Evolutionary conservation across 1,140 invertebrate species (phyloP).

Genomic region (Portunus trituberculatus): DNA sequence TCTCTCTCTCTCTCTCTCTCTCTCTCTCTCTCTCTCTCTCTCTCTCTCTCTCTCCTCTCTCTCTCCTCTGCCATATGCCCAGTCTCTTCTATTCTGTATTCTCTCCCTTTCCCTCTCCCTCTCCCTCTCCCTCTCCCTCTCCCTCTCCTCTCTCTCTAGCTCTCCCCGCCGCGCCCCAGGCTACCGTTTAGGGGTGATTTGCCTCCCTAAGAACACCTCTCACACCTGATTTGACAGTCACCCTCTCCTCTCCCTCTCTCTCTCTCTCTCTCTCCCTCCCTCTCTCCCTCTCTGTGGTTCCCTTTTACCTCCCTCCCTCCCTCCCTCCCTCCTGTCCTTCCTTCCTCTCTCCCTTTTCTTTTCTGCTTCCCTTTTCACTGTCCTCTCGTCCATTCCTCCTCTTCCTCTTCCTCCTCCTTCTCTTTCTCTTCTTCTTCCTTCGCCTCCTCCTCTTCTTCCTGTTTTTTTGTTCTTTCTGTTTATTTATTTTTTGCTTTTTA

Average conservation of each 20-base stretch:
- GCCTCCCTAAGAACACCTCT: conserved; percentile 63
- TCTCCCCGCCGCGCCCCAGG: background rate
- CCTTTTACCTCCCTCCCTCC: background rate
- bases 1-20: background rate
- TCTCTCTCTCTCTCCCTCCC: background rate
- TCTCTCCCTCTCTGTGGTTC: background rate
- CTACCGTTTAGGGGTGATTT: conserved; percentile 67
- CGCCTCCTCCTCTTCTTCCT: background rate
- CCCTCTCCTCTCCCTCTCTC: background rate
- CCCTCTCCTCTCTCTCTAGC: conserved; percentile 28
- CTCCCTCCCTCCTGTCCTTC: background rate
- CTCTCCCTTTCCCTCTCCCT: background rate
- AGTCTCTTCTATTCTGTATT: background rate
- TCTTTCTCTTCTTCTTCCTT: background rate
- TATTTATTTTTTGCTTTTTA: too few species aligned
- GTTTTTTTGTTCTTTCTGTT: background rate
- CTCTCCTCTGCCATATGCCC: background rate
- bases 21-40: conserved; percentile 28
- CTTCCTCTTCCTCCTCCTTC: background rate
- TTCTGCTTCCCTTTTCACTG: background rate
- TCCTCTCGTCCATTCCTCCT: background rate
- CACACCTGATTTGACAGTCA: conserved; percentile 66
- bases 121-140: background rate
- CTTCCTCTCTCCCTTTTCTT: background rate
- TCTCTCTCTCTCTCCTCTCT: background rate